Evolutionary conservation across 2,797 vertebrate genomes (phyloP).

Genomic region (Cossypha polioptera): DNA sequence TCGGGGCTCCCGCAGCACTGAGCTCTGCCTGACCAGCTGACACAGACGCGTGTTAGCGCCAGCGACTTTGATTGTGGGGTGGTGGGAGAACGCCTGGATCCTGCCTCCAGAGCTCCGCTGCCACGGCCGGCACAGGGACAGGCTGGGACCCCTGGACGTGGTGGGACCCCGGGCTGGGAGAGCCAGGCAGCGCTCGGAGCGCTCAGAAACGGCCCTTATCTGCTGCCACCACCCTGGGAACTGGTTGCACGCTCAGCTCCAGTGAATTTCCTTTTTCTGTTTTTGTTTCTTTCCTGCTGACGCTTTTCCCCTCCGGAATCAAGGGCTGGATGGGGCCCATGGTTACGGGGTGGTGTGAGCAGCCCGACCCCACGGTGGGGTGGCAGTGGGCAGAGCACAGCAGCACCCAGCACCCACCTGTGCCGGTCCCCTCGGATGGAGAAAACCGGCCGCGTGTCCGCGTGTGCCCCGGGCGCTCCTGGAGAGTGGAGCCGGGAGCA

Average conservation of each 20-base stretch:
- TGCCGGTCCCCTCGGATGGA: not conserved
- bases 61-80: not conserved
- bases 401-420: not conserved
- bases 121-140: accelerated
- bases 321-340: conserved; percentile 39
- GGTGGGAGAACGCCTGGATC: not conserved
- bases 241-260: not conserved
- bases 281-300: conserved; percentile 63
- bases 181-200: not conserved
- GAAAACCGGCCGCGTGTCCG: accelerated
- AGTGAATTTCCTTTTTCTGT: conserved; percentile 60
- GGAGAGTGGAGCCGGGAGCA: not conserved
- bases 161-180: not conserved
- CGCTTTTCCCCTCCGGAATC: conserved; percentile 53
- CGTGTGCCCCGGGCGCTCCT: not conserved
- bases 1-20: not conserved
- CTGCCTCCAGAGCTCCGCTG: not conserved
- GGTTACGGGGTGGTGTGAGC: not conserved
- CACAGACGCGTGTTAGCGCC: not conserved
- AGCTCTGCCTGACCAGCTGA: not conserved
- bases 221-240: conserved; percentile 34
- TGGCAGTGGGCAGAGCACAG: not conserved
- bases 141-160: not conserved
- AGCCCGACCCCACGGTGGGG: not conserved
- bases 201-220: conserved; percentile 24